Evolutionary conservation across 1,140 invertebrate genomes (phyloP).

Genomic region (Temnothorax nylanderi): DNA sequence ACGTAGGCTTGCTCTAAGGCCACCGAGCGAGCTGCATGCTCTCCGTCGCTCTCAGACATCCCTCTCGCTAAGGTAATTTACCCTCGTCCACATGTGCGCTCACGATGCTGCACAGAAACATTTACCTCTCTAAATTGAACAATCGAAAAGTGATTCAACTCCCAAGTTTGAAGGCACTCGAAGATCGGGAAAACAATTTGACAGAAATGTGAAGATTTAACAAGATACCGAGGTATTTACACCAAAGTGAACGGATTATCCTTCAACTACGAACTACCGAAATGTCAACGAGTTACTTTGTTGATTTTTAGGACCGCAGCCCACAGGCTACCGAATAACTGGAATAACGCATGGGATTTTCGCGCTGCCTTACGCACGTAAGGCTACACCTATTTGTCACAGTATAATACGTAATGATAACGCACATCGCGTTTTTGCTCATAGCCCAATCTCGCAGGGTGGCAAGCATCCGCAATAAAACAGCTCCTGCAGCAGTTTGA

Average conservation of each 20-base stretch:
- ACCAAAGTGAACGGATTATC: background rate
- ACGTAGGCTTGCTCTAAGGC: slow-evolving; percentile 97
- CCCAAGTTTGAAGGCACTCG: background rate
- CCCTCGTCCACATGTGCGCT: slow-evolving; percentile 80
- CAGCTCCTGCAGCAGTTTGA: slow-evolving; percentile 75
- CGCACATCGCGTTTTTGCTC: background rate
- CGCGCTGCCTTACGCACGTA: background rate
- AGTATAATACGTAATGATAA: background rate
- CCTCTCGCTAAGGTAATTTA: slow-evolving; percentile 77
- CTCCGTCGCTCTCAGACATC: slow-evolving; percentile 86
- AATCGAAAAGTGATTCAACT: background rate
- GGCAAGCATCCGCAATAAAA: slow-evolving; percentile 80
- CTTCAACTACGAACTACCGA: background rate
- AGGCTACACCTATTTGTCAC: background rate
- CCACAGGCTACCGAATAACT: background rate
- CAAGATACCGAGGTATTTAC: slow-evolving; percentile 5
- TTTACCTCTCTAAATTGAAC: slow-evolving; percentile 5
- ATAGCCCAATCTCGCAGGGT: slow-evolving; percentile 67
- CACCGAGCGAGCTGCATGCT: slow-evolving; percentile 90
- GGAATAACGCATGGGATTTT: background rate
- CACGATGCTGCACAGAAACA: slow-evolving; percentile 76
- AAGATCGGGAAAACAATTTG: background rate
- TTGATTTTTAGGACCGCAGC: background rate
- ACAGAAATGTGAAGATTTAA: background rate
- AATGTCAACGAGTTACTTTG: background rate